Base-by-base conservation (phyloP, 2,113 vertebrate species). In the Aspiorhynchus laticeps region DNA sequence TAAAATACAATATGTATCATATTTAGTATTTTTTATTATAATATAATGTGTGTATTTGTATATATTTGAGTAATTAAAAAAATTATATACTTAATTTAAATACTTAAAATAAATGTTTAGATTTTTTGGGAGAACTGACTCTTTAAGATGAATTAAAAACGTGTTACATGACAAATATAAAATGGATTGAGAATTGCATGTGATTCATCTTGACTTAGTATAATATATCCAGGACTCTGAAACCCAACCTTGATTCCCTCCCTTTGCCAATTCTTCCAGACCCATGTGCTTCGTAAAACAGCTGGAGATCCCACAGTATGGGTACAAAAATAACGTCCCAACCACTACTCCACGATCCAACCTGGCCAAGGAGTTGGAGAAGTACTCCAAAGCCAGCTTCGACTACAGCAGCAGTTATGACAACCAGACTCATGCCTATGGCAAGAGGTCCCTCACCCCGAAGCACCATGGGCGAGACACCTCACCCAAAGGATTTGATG, bases 231-330 rank as follows among this genome's bases (percentile, higher is more conserved):
- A 71, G 56, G 56, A 56, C 28, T 26, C 10, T 86, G 51, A 85
- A 38, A 63, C 77, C 26, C 65, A 80, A 61, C 41, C 19, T 31
- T 41, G 80, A 79, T 73, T 78, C 81, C 51, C 0, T 71, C 76
- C 77, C 28, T 79, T 67, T 56, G 63, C 36, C 38, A 24, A 43
- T 79, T 90, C 91, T 94, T 95, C 85, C 96, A 99, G 98, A 97
- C 98, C 98, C 69, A 99, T 99, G 98, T 99, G 98, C 94, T 99
- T 99, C 94, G 98, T 99, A 88, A 99, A 99, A 95, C 98, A 99
- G 95, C 96, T 99, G 93, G 98, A 99, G 96, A 98, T 99, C 87
- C 98, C 98, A 90, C 97, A 99, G 94, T 98, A 98, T 90, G 98
- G 98, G 93, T 98, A 97, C 96, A 97, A 98, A 91, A 98, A 97